These are phyloP conservation scores for Rugalucina vietnamica DNA, from an alignment of 2,888 invertebrate genomes.

Conservation along the genomic window DNA sequence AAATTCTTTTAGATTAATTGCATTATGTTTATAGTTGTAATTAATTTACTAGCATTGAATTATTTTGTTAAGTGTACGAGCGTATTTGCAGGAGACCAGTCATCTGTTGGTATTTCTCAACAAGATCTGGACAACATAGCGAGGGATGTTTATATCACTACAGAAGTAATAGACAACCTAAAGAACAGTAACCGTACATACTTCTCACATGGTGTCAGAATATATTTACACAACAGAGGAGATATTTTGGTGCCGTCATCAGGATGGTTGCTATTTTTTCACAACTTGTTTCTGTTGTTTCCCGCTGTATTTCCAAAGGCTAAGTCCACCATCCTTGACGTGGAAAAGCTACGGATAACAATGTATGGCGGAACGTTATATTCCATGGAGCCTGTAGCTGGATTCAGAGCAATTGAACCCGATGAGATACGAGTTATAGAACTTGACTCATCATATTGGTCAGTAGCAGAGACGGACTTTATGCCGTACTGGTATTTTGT, in stretches of 20 bases:
- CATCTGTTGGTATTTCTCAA: slow-evolving; percentile 30
- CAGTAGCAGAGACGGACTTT: slow-evolving; percentile 68
- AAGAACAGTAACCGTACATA: slow-evolving; percentile 15
- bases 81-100: too few species aligned
- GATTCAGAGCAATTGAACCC: slow-evolving; percentile 57
- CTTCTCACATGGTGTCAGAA: slow-evolving; percentile 34
- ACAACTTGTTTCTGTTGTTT: slow-evolving; percentile 71
- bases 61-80: too few species aligned
- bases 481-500: slow-evolving; percentile 74
- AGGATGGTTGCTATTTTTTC: slow-evolving; percentile 73
- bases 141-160: slow-evolving; percentile 36
- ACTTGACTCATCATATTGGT: slow-evolving; percentile 61
- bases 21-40: too few species aligned
- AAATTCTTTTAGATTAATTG: too few species aligned
- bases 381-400: slow-evolving; percentile 58
- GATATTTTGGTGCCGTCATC: slow-evolving; percentile 25
- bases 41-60: too few species aligned
- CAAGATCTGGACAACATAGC: slow-evolving; percentile 47
- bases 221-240: slow-evolving; percentile 52
- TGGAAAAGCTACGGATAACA: slow-evolving; percentile 56
- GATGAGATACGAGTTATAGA: slow-evolving; percentile 30
- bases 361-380: slow-evolving; percentile 67
- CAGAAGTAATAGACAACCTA: slow-evolving; percentile 54
- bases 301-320: slow-evolving; percentile 63
- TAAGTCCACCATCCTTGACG: slow-evolving; percentile 23